phyloP scores from a whole-genome alignment of 2,797 vertebrate species.

The Propithecus deckenii region DNA sequence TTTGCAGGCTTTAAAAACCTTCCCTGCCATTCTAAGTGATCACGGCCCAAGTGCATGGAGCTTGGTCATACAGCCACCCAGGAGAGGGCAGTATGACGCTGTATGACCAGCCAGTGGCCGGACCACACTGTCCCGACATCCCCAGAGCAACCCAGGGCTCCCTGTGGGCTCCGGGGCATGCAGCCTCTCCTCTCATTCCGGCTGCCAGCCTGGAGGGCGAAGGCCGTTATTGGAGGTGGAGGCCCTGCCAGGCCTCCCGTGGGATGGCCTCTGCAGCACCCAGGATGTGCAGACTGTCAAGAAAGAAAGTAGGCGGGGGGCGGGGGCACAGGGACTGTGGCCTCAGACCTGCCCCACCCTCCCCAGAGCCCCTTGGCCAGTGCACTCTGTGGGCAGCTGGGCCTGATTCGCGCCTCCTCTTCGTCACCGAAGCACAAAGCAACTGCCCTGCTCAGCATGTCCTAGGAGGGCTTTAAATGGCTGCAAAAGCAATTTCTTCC shows the following conservation, averaged over 20 bases:
- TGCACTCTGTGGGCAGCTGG: neutral
- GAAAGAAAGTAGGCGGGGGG: neutral
- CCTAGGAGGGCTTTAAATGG: neutral
- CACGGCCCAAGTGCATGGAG: accelerated
- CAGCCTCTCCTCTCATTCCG: neutral
- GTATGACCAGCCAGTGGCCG: accelerated
- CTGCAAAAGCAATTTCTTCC: neutral
- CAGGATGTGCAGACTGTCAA: neutral
- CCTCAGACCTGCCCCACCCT: neutral
- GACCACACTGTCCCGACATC: too few relatives aligned
- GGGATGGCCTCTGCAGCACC: too few relatives aligned
- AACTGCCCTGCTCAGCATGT: neutral
- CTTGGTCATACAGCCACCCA: neutral
- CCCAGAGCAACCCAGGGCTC: neutral
- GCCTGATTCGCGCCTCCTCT: neutral
- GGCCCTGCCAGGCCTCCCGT: neutral
- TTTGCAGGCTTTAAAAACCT: neutral
- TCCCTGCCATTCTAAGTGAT: too few relatives aligned
- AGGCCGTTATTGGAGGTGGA: neutral
- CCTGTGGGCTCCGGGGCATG: neutral
- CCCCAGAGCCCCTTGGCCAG: neutral
- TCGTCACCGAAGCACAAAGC: neutral
- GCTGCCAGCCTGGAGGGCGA: neutral
- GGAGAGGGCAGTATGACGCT: constrained; percentile 61
- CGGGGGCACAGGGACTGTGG: neutral